Conservation (phyloP, 2,888 invertebrate genomes). For the Ametastegia equiseti region DNA sequence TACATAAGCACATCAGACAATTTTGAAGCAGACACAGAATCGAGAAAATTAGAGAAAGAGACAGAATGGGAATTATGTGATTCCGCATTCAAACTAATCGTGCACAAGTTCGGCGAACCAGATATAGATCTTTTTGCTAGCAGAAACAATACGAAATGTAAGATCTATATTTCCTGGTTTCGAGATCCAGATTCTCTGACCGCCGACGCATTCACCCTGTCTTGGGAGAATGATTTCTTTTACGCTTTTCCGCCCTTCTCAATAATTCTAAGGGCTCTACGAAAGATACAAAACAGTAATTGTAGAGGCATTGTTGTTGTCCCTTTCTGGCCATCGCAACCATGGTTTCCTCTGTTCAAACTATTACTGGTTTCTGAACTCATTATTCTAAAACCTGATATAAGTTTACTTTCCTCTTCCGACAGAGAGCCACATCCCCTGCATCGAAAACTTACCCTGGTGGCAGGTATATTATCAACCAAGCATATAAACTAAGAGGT, state of each 20-base stretch:
- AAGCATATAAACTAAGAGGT: constrained; percentile 51
- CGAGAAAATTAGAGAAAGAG: no score
- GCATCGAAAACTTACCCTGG: constrained; percentile 56
- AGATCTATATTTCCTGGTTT: constrained; percentile 57
- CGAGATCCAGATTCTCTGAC: constrained; percentile 54
- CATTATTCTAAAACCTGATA: constrained; percentile 7
- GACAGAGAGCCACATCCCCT: constrained; percentile 16
- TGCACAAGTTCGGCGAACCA: constrained; percentile 50
- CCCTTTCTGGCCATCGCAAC: constrained; percentile 50
- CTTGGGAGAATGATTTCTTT: no score
- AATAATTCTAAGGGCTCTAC: no score
- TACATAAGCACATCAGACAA: no score
- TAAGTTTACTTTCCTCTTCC: constrained; percentile 5
- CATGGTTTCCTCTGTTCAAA: constrained; percentile 51
- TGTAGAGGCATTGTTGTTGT: constrained; percentile 49
- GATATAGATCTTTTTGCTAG: constrained; percentile 61
- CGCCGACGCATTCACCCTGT: constrained; percentile 59
- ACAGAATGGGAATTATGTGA: no score
- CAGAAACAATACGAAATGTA: constrained; percentile 58
- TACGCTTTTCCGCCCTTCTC: no score
- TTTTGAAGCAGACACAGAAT: no score
- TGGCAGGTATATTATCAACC: constrained; percentile 56
- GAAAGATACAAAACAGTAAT: constrained; percentile 49
- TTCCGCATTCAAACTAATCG: no score
- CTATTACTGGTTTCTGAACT: constrained; percentile 2